These are phyloP conservation scores for Odocoileus hemionus DNA, from an alignment of 2,113 vertebrate genomes.

Conservation along the genomic window DNA sequence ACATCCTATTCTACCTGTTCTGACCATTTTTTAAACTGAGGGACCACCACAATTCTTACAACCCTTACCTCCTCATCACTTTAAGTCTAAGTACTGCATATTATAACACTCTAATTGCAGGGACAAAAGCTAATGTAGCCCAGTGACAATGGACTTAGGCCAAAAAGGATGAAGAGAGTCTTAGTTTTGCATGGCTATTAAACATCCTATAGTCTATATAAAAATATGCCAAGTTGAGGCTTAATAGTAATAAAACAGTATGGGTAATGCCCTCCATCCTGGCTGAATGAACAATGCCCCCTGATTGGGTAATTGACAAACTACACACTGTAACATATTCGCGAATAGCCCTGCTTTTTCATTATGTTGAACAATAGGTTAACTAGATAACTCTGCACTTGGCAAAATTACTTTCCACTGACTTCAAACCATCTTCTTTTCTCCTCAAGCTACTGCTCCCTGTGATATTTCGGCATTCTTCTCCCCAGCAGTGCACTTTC, in stretches of 20 bases:
- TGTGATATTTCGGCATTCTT: slow-evolving; percentile 56
- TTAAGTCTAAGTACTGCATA: slow-evolving; percentile 15
- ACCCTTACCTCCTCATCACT: neutral
- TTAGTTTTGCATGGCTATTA: slow-evolving; percentile 81
- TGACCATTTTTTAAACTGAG: neutral
- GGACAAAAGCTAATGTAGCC: slow-evolving; percentile 32
- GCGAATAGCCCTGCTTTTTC: slow-evolving; percentile 73
- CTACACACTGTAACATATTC: slow-evolving; percentile 72
- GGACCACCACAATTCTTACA: neutral
- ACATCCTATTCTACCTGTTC: neutral
- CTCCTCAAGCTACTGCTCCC: slow-evolving; percentile 55
- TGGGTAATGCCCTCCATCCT: slow-evolving; percentile 78
- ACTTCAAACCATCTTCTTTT: slow-evolving; percentile 59
- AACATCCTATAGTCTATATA: slow-evolving; percentile 84
- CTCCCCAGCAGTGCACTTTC: slow-evolving; percentile 69
- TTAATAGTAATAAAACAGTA: slow-evolving; percentile 83
- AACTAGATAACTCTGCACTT: slow-evolving; percentile 68
- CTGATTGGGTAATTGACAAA: slow-evolving; percentile 78
- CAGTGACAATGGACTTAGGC: slow-evolving; percentile 54
- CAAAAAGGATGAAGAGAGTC: slow-evolving; percentile 76
- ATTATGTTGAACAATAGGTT: slow-evolving; percentile 78
- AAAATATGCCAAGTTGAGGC: slow-evolving; percentile 82
- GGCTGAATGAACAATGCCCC: slow-evolving; percentile 78
- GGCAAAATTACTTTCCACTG: slow-evolving; percentile 68
- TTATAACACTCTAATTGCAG: slow-evolving; percentile 37